Percentiles rank a stretch among this genome's conserved stretches.
Evolutionary conservation across 2,888 invertebrate species (phyloP).

Genomic region (Bellardia pandia): DNA sequence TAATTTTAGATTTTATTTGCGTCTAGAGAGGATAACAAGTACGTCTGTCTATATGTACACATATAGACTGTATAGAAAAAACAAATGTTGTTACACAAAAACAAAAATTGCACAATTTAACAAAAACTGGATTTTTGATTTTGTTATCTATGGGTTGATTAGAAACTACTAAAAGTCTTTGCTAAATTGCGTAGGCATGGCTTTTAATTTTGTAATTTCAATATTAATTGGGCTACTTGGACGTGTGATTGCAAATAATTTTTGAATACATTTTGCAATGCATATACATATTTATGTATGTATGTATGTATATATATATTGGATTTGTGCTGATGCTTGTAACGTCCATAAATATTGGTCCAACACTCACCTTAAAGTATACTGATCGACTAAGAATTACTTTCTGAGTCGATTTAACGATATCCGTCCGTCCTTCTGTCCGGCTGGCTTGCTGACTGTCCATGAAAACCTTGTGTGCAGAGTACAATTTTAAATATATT

Average conservation of each 20-base stretch:
- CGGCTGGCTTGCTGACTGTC: no score
- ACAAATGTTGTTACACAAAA: neutral
- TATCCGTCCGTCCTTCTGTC: no score
- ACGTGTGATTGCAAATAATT: conserved; percentile 15
- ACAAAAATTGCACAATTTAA: conserved; percentile 21
- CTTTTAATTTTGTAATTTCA: conserved; percentile 18
- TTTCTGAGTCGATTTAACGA: no score
- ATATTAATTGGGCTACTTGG: conserved; percentile 22
- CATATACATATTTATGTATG: no score
- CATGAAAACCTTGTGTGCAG: no score
- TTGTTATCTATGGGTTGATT: conserved; percentile 28
- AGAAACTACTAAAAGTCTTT: conserved; percentile 15
- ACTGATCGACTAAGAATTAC: no score
- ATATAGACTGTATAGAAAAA: neutral
- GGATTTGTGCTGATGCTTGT: no score
- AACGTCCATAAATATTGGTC: no score
- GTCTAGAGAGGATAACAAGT: neutral
- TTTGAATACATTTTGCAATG: neutral
- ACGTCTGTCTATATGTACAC: neutral
- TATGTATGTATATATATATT: no score
- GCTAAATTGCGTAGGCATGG: conserved; percentile 34
- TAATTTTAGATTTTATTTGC: neutral
- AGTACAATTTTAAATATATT: no score
- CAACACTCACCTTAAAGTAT: no score
- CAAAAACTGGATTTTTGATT: conserved; percentile 39